A percentile compares a stretch with the other conserved stretches of the same genome.
Conservation (phyloP, 2,113 vertebrate genomes). For the Panthera leo region DNA sequence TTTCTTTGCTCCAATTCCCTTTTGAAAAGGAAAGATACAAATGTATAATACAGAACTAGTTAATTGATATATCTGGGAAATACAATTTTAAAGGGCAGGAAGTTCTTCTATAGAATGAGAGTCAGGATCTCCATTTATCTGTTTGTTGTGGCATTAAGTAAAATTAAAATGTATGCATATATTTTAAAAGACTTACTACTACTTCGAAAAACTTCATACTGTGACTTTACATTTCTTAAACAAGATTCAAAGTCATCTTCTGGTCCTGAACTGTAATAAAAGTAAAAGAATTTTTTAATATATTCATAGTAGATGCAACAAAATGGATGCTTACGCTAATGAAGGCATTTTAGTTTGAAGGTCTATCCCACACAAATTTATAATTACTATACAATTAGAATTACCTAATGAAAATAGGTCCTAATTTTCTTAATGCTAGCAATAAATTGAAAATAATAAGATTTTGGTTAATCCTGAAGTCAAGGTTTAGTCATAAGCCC, state of each 20-base stretch:
- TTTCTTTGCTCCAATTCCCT: not conserved
- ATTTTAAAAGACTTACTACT: conserved; percentile 90
- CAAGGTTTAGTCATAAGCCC: not conserved
- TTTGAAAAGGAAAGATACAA: not conserved
- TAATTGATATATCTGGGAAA: not conserved
- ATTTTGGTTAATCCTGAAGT: not conserved
- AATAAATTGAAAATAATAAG: not conserved
- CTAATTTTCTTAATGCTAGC: not conserved
- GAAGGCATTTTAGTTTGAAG: not conserved
- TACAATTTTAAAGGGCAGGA: not conserved
- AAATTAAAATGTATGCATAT: not conserved
- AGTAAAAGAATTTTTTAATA: not conserved
- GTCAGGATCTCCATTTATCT: not conserved
- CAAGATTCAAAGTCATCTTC: conserved; percentile 92
- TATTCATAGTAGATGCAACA: not conserved
- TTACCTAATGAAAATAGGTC: not conserved
- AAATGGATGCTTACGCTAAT: not conserved
- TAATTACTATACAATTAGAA: not conserved
- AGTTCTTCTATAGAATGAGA: not conserved
- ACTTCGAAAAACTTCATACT: conserved; percentile 94
- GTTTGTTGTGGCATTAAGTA: not conserved
- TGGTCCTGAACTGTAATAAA: conserved; percentile 85
- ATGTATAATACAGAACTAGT: not conserved
- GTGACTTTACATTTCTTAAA: conserved; percentile 91
- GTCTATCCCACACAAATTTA: not conserved